Evolutionary conservation across 2,888 invertebrate genomes (phyloP).

Genomic region (Microctonus hyperodae): DNA sequence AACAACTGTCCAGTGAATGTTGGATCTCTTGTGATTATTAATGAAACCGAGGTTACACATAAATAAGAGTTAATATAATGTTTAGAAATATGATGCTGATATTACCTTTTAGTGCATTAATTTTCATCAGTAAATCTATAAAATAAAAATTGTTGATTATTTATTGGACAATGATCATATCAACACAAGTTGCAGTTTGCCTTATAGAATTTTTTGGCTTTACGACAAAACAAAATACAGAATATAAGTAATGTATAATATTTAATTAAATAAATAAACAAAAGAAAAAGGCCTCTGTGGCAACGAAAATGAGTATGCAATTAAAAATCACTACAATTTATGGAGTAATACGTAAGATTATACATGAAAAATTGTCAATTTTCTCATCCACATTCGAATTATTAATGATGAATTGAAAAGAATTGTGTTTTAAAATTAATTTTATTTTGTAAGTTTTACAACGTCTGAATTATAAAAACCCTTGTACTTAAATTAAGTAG

Average conservation of each 20-base stretch:
- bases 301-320: slow-evolving; percentile 27
- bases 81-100: not conserved
- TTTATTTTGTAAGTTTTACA: not conserved
- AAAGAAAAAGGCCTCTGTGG: slow-evolving; percentile 31
- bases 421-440: slow-evolving; percentile 10
- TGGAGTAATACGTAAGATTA: not conserved
- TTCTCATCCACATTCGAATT: not conserved
- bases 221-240: slow-evolving; percentile 8
- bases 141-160: slow-evolving; percentile 3
- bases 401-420: not conserved
- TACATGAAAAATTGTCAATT: not conserved
- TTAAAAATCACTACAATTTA: slow-evolving; percentile 3
- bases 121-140: slow-evolving; percentile 1
- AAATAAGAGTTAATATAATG: not conserved
- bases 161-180: slow-evolving; percentile 15
- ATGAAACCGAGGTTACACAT: not conserved
- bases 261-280: not conserved
- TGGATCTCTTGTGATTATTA: not conserved
- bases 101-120: slow-evolving; percentile 12
- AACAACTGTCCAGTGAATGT: not conserved
- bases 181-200: slow-evolving; percentile 16
- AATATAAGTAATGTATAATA: slow-evolving; percentile 23
- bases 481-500: slow-evolving; percentile 26
- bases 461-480: slow-evolving; percentile 2
- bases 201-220: slow-evolving; percentile 11